Evolutionary conservation across 2,113 vertebrate genomes (phyloP).

Genomic region (Mellivora capensis): DNA sequence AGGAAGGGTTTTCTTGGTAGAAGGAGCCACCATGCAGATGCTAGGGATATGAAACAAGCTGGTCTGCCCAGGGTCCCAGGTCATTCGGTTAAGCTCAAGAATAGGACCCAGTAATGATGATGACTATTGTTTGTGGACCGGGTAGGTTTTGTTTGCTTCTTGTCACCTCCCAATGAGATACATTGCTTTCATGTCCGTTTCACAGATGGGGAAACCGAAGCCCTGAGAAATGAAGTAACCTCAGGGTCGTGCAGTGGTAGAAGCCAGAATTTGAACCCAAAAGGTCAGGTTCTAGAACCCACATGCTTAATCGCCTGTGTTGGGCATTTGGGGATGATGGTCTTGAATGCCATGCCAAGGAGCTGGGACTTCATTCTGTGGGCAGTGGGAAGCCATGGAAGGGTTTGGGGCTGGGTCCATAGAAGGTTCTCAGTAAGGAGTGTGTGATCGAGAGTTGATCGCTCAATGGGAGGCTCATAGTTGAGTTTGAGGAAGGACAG

Average conservation of each 20-base stretch:
- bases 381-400: neutral
- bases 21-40: neutral
- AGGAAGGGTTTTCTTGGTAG: neutral
- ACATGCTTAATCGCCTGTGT: neutral
- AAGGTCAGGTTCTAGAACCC: slow-evolving; percentile 6
- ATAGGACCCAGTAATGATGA: neutral
- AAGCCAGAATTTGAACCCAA: neutral
- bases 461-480: neutral
- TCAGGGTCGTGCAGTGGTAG: neutral
- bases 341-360: neutral
- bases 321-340: neutral
- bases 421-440: neutral
- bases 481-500: neutral
- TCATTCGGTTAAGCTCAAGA: neutral
- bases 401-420: neutral
- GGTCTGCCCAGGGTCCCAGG: neutral
- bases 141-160: neutral
- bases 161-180: neutral
- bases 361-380: neutral
- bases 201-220: slow-evolving; percentile 12
- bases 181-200: neutral
- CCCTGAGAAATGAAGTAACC: neutral
- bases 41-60: neutral
- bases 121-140: neutral
- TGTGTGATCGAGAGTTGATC: neutral